Conservation (phyloP, 2,113 vertebrate species). For the Chionomys nivalis region DNA sequence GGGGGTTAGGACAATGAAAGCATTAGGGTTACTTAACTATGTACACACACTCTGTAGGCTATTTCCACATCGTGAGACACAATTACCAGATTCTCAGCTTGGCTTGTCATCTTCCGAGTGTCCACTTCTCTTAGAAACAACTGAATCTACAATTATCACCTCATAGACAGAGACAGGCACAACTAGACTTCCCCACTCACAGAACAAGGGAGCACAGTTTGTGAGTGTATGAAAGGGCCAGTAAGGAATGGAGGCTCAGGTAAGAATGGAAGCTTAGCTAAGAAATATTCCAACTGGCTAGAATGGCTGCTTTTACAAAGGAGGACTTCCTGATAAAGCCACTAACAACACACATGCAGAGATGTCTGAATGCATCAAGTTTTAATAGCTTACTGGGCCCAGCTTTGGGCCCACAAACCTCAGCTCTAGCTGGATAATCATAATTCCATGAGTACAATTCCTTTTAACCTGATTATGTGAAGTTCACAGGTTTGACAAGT, state of each 20-base stretch:
- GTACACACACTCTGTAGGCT: neutral
- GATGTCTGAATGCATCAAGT: constrained; percentile 17
- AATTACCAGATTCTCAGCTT: constrained; percentile 44
- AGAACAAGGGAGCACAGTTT: neutral
- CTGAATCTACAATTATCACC: constrained; percentile 39
- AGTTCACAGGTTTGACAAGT: constrained; percentile 70
- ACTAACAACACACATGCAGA: neutral
- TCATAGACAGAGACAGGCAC: neutral
- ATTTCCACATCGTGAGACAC: neutral
- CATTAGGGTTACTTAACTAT: neutral
- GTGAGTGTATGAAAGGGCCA: neutral
- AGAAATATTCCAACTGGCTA: neutral
- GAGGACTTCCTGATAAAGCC: neutral
- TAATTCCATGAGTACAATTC: constrained; percentile 68
- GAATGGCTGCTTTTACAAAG: constrained; percentile 12
- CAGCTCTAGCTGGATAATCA: constrained; percentile 60
- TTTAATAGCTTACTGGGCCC: constrained; percentile 50
- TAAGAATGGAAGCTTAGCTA: neutral
- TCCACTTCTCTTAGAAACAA: constrained; percentile 50
- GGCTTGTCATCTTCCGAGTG: constrained; percentile 25
- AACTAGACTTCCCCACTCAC: neutral
- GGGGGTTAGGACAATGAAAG: neutral
- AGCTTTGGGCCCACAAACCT: constrained; percentile 27
- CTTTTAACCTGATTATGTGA: constrained; percentile 73
- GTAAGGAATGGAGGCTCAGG: neutral